Evolutionary conservation across 2,113 vertebrate species (phyloP).

Genomic region (Gadus macrocephalus): DNA sequence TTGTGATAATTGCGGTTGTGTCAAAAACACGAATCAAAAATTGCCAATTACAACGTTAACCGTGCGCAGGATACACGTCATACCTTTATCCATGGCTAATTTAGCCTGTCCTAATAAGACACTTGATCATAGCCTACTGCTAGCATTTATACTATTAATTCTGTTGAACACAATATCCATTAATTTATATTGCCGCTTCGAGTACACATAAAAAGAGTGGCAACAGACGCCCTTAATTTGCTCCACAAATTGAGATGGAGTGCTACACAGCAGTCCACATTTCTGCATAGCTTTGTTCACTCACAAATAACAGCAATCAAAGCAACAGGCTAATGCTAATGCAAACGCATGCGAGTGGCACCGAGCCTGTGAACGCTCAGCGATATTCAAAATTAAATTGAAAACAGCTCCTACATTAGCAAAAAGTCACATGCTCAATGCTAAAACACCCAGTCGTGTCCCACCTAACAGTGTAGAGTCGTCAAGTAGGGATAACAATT

Average conservation of each 20-base stretch:
- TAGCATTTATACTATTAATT: constrained; percentile 68
- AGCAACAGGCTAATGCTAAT: constrained; percentile 6
- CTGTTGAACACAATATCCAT: constrained; percentile 41
- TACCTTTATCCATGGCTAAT: constrained; percentile 47
- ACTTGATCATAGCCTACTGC: constrained; percentile 62
- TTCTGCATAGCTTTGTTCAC: constrained; percentile 31
- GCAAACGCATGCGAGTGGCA: no score
- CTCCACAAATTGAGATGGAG: constrained; percentile 65
- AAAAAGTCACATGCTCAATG: no score
- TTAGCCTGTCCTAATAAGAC: constrained; percentile 60
- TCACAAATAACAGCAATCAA: constrained; percentile 29
- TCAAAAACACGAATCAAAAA: constrained; percentile 43
- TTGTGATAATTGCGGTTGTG: constrained; percentile 32
- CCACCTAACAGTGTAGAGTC: no score
- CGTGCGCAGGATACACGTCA: constrained; percentile 47
- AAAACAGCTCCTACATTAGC: no score
- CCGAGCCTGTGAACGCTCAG: no score
- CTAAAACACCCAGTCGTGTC: no score
- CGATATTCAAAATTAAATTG: no score
- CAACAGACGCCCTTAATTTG: constrained; percentile 61
- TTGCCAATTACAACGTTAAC: constrained; percentile 61
- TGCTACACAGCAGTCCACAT: constrained; percentile 33
- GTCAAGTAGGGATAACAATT: no score
- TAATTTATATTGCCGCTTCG: constrained; percentile 33
- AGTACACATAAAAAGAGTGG: constrained; percentile 54